These are phyloP conservation scores for Sinella curviseta DNA, from an alignment of 1,140 invertebrate genomes.

Conservation along the genomic window DNA sequence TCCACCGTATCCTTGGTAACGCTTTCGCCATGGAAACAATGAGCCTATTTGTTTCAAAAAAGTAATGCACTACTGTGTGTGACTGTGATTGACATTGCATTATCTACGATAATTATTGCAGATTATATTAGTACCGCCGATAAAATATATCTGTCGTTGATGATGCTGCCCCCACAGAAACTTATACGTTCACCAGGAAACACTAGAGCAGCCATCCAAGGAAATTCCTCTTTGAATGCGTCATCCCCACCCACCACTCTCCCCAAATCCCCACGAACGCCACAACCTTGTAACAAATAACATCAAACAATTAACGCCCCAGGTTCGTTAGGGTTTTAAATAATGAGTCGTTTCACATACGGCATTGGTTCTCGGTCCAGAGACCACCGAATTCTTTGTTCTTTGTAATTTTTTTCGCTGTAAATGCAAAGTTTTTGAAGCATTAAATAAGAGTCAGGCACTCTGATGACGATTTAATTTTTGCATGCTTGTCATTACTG, in stretches of 20 bases:
- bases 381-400: background rate
- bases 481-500: no score
- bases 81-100: no score
- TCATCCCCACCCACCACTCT: background rate
- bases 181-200: background rate
- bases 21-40: background rate
- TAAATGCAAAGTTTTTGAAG: no score
- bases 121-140: background rate
- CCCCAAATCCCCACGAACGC: background rate
- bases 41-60: background rate
- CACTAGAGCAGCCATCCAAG: background rate
- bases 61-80: background rate
- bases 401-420: no score
- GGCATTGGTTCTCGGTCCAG: background rate
- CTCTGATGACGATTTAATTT: no score
- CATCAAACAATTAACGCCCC: no score
- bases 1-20: background rate
- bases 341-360: background rate
- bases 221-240: background rate
- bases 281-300: background rate
- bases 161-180: background rate
- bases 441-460: no score
- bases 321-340: no score
- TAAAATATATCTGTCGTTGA: background rate
- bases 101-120: no score